Percentiles rank a stretch among this genome's conserved stretches.
phyloP scores from a whole-genome alignment of 2,797 vertebrate species.

The Scarus forsteni region DNA sequence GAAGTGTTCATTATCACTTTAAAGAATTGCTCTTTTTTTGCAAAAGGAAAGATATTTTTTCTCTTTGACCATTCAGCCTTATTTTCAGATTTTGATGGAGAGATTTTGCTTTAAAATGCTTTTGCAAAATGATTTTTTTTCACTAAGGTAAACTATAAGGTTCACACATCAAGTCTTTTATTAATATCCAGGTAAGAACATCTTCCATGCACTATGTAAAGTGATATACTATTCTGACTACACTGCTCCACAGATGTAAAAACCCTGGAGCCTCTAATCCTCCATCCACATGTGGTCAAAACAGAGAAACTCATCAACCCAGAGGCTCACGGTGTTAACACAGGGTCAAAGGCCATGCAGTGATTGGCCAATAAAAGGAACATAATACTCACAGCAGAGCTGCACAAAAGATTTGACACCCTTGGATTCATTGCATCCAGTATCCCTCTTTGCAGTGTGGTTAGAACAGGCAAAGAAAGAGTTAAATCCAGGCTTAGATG shows the following conservation, averaged over 20 bases:
- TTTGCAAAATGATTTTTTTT: no score
- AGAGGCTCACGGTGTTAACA: constrained; percentile 25
- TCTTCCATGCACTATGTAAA: no score
- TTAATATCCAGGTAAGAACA: no score
- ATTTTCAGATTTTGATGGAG: no score
- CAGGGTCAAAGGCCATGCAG: constrained; percentile 32
- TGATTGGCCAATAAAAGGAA: constrained; percentile 50
- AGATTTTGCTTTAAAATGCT: no score
- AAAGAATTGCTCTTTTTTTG: no score
- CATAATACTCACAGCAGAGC: background rate
- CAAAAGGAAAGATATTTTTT: no score
- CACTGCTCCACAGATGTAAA: background rate
- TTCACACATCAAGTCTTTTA: no score
- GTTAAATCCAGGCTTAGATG: background rate
- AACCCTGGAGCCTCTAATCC: constrained; percentile 4
- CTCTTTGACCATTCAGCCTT: no score
- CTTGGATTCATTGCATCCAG: constrained; percentile 6
- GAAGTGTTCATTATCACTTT: no score
- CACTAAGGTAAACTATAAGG: no score
- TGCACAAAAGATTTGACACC: constrained; percentile 25
- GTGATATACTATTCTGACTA: no score
- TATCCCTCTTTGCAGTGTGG: background rate
- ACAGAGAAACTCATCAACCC: constrained; percentile 25
- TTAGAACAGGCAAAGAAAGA: constrained; percentile 15
- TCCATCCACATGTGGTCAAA: constrained; percentile 43